Percentiles rank a stretch among this genome's conserved stretches.
Evolutionary conservation across 2,113 vertebrate genomes (phyloP).

Genomic region (Lutjanus erythropterus): DNA sequence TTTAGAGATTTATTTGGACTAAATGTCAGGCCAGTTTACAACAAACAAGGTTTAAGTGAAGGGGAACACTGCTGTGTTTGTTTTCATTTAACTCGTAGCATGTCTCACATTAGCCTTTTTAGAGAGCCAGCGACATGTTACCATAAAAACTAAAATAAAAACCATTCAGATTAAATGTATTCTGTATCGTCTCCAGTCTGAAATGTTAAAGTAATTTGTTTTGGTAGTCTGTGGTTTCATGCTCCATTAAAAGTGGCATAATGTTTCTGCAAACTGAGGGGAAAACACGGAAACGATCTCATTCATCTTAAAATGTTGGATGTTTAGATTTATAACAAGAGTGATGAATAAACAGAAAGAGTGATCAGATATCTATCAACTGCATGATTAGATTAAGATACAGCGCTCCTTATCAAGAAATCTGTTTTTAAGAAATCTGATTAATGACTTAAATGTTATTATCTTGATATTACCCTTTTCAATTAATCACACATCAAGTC

Average conservation of each 20-base stretch:
- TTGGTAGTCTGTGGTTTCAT: constrained; percentile 1
- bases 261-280: constrained; percentile 3
- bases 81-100: constrained; percentile 44
- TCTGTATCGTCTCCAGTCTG: not conserved
- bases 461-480: not conserved
- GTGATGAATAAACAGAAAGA: not conserved
- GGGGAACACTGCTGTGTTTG: constrained; percentile 41
- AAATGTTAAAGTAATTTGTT: constrained; percentile 30
- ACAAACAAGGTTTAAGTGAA: constrained; percentile 45
- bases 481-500: not conserved
- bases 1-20: constrained; percentile 46
- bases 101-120: constrained; percentile 36
- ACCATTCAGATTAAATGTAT: constrained; percentile 4
- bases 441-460: not conserved
- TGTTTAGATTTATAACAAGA: constrained; percentile 13
- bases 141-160: constrained; percentile 27
- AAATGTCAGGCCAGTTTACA: constrained; percentile 49
- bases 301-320: constrained; percentile 12
- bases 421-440: not conserved
- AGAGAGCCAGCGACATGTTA: constrained; percentile 4
- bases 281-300: constrained; percentile 10
- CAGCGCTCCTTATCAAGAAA: not conserved
- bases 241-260: not conserved
- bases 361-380: not conserved
- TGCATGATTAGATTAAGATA: not conserved